Percentiles rank a stretch among this genome's conserved stretches.
These are phyloP conservation scores for Tapirus indicus DNA, from an alignment of 2,797 vertebrate genomes.

Conservation along the genomic window DNA sequence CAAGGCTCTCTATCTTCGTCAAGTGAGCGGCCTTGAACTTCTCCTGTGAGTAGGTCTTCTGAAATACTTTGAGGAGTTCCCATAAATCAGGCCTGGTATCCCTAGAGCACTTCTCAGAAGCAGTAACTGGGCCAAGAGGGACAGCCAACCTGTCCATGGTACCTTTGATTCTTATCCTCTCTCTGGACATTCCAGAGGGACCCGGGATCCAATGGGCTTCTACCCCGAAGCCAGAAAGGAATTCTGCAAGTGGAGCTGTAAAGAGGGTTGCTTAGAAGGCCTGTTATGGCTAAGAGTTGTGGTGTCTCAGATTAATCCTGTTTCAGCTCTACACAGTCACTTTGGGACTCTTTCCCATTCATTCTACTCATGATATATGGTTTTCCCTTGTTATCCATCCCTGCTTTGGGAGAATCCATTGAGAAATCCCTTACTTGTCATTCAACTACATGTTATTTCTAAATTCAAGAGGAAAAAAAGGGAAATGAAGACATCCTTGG, in stretches of 20 bases:
- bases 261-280: background rate
- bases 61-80: background rate
- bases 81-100: background rate
- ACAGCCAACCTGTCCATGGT: too few species aligned
- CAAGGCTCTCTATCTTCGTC: background rate
- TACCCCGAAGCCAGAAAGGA: background rate
- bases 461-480: constrained; percentile 16
- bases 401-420: background rate
- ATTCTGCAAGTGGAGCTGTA: background rate
- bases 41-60: background rate
- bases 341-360: rapidly evolving
- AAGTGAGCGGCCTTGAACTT: too few species aligned
- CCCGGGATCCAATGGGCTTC: too few species aligned
- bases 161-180: background rate
- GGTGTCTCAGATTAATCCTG: background rate
- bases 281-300: rapidly evolving
- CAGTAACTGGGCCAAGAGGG: background rate
- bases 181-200: background rate
- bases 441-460: background rate
- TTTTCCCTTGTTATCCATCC: rapidly evolving
- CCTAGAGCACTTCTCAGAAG: rapidly evolving
- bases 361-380: rapidly evolving
- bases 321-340: rapidly evolving
- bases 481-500: background rate
- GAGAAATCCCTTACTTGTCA: background rate